These are phyloP conservation scores for Siniperca knerii DNA, from an alignment of 2,113 vertebrate species.

Conservation along the genomic window DNA sequence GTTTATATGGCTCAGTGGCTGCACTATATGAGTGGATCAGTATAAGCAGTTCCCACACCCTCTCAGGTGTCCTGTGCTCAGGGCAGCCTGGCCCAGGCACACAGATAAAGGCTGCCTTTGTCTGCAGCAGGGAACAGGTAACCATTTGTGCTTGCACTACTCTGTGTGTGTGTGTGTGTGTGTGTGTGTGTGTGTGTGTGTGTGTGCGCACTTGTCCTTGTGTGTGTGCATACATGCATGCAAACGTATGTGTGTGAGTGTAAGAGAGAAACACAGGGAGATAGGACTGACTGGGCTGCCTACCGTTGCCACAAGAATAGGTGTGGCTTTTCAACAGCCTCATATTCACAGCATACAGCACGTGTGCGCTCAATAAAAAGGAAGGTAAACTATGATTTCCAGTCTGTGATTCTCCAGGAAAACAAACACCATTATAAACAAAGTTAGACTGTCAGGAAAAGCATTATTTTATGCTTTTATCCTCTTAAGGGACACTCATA, in stretches of 20 bases:
- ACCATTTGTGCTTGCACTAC: conserved; percentile 76
- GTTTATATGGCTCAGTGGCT: conserved; percentile 69
- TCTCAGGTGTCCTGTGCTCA: conserved; percentile 82
- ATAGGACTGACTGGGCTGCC: conserved; percentile 47
- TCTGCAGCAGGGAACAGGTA: conserved; percentile 82
- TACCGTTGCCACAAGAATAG: conserved; percentile 50
- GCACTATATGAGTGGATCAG: conserved; percentile 72
- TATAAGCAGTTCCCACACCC: conserved; percentile 80
- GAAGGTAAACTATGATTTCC: conserved; percentile 47
- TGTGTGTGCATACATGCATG: background rate
- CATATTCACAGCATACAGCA: conserved; percentile 36
- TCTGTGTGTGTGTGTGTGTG: conserved; percentile 24
- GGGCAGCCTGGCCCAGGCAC: conserved; percentile 67
- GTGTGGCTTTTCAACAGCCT: conserved; percentile 64
- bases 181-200: conserved; percentile 33
- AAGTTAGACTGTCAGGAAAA: conserved; percentile 9
- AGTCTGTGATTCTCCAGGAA: conserved; percentile 33
- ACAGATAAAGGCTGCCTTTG: conserved; percentile 82
- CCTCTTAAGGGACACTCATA: background rate
- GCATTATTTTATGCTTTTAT: conserved; percentile 7
- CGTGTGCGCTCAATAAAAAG: conserved; percentile 28
- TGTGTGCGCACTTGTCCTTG: conserved; percentile 10
- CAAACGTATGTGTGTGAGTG: conserved; percentile 39
- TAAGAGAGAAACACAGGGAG: conserved; percentile 31
- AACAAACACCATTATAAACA: conserved; percentile 11